Percentiles rank a stretch among this genome's conserved stretches.
Evolutionary conservation across 2,797 vertebrate genomes (phyloP).

Genomic region (Mus spretus): DNA sequence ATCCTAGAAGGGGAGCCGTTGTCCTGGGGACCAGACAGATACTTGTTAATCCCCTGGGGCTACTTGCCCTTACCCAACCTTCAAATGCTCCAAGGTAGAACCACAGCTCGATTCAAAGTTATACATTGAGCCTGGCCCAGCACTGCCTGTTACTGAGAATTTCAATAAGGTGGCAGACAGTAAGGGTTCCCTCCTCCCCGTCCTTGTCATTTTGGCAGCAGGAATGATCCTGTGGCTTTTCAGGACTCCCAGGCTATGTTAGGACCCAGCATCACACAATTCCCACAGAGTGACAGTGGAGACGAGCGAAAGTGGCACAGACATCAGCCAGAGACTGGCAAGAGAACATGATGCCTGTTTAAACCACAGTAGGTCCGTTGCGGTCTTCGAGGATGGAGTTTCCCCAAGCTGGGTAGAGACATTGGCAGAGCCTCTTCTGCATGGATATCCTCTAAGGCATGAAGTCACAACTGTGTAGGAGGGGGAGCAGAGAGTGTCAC

Average conservation of each 20-base stretch:
- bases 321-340: not conserved
- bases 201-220: not conserved
- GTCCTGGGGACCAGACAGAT: not conserved
- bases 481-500: not conserved
- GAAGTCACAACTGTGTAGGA: not conserved
- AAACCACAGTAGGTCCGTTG: not conserved
- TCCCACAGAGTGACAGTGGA: not conserved
- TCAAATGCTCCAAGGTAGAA: not conserved
- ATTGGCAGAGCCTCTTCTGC: not conserved
- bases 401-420: not conserved
- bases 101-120: not conserved
- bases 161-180: accelerated
- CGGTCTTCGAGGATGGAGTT: not conserved
- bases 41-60: not conserved
- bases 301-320: not conserved
- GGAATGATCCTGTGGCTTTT: not conserved
- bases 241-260: not conserved
- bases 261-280: not conserved
- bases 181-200: not conserved
- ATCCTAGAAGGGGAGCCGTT: not conserved
- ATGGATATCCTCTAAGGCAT: not conserved
- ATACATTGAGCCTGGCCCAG: not conserved
- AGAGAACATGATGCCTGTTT: not conserved
- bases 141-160: not conserved
- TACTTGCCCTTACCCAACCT: not conserved